These are phyloP conservation scores for Erebia epiphron DNA, from an alignment of 2,888 invertebrate genomes.

Conservation along the genomic window DNA sequence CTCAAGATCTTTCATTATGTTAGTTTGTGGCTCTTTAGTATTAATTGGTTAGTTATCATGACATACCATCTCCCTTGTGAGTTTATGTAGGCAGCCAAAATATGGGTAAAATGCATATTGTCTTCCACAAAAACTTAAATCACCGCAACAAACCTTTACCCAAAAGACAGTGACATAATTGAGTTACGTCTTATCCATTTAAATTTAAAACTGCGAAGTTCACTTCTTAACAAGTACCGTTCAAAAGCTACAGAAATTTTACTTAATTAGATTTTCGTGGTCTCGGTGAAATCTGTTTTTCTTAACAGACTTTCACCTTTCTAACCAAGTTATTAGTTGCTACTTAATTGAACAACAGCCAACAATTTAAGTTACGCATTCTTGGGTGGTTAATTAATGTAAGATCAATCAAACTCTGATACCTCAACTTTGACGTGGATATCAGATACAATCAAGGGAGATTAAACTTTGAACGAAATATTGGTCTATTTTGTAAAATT, in stretches of 20 bases:
- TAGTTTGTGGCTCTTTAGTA: too few relatives aligned
- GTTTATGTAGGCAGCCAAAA: too few relatives aligned
- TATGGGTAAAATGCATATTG: too few relatives aligned
- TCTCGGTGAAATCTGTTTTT: conserved; percentile 70
- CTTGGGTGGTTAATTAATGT: conserved; percentile 49
- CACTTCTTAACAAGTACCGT: conserved; percentile 62
- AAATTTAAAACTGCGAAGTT: conserved; percentile 57
- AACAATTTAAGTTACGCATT: conserved; percentile 66
- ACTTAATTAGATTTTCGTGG: conserved; percentile 74
- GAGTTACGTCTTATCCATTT: conserved; percentile 48
- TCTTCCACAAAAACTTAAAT: conserved; percentile 2
- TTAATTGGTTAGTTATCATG: too few relatives aligned
- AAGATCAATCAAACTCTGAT: conserved; percentile 44
- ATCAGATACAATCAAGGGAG: conserved; percentile 28
- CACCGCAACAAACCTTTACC: conserved; percentile 1
- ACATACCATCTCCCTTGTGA: too few relatives aligned
- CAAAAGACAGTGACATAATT: conserved; percentile 40
- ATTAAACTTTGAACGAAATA: conserved; percentile 19
- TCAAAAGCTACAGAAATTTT: conserved; percentile 72
- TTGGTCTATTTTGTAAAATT: conserved; percentile 19
- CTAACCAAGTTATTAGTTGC: conserved; percentile 68
- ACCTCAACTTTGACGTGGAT: conserved; percentile 40
- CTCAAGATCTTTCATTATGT: too few relatives aligned
- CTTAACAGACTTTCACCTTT: conserved; percentile 66
- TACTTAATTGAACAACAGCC: conserved; percentile 58